Percentiles rank a stretch among this genome's conserved stretches.
phyloP scores from a whole-genome alignment of 2,888 invertebrate genomes.

The Scaptomyza reducta region DNA sequence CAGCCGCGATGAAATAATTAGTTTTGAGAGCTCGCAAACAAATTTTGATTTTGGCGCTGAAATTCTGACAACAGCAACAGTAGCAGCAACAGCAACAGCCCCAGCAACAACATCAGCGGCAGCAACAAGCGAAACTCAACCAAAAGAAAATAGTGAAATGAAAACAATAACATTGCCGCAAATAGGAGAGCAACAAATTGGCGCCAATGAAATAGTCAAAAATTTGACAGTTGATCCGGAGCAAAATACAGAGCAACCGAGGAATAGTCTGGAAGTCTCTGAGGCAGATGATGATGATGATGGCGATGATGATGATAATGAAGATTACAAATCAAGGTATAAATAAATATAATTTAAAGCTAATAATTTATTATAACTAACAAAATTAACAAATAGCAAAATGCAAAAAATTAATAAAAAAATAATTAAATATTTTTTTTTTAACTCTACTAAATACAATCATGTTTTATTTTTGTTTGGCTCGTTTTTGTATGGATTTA shows the following conservation, averaged over 20 bases:
- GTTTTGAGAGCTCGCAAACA: constrained; percentile 42
- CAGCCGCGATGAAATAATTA: constrained; percentile 30
- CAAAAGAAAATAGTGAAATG: constrained; percentile 71
- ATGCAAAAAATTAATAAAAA: too few species aligned
- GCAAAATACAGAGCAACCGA: constrained; percentile 12
- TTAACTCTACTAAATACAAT: too few species aligned
- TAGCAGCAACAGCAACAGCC: constrained; percentile 40
- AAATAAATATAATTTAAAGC: neutral
- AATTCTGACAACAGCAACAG: constrained; percentile 68
- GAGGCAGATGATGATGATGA: constrained; percentile 64
- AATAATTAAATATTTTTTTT: too few species aligned
- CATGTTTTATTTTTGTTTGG: neutral
- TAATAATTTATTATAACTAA: neutral
- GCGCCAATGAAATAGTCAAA: constrained; percentile 60
- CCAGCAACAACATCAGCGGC: constrained; percentile 28
- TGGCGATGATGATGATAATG: constrained; percentile 51
- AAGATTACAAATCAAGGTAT: constrained; percentile 42
- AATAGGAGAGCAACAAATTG: constrained; percentile 68
- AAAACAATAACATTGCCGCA: constrained; percentile 76
- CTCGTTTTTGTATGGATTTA: neutral
- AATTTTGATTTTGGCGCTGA: constrained; percentile 82
- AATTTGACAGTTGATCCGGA: constrained; percentile 11
- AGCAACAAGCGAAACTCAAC: constrained; percentile 65
- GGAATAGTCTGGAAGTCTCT: constrained; percentile 33
- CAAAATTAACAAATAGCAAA: neutral